A percentile compares a stretch with the other conserved stretches of the same genome.
phyloP scores from a whole-genome alignment of 30 jellyfish, hydroid and myxozoan species.

The Rhopilema esculentum region DNA sequence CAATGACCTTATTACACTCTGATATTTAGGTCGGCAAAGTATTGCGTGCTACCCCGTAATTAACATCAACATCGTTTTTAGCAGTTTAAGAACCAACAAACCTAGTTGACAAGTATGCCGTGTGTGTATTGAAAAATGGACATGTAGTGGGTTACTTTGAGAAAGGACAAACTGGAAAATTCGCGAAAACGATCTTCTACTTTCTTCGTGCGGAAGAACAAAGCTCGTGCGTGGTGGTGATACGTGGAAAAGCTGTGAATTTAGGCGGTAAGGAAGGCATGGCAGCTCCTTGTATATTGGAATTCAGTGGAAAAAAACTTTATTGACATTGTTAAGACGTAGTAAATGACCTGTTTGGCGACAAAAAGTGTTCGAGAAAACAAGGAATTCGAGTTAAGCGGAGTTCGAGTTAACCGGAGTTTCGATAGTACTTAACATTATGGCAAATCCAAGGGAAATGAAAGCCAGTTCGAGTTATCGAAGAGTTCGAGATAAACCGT shows the following conservation, averaged over 20 bases:
- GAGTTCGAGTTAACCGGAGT: conserved; percentile 4
- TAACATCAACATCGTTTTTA: background rate
- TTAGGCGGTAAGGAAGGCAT: no score
- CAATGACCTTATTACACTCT: conserved; percentile 65
- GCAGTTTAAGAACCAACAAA: no score
- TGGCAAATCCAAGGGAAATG: conserved; percentile 3
- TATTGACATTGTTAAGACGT: background rate
- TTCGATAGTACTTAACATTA: background rate
- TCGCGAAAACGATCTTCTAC: no score
- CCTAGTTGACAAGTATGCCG: no score
- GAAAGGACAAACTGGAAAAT: no score
- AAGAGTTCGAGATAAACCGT: conserved; percentile 9
- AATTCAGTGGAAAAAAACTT: no score
- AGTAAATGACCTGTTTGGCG: conserved; percentile 6
- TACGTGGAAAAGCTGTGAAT: no score
- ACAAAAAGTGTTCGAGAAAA: background rate
- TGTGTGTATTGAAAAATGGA: no score
- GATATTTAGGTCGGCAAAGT: conserved; percentile 63
- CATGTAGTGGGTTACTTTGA: no score
- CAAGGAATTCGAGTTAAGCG: conserved; percentile 1
- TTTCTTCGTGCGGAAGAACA: no score
- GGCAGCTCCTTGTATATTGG: no score
- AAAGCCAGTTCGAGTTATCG: conserved; percentile 10
- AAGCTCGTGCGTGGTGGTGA: no score
- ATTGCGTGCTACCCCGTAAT: background rate